A percentile compares a stretch with the other conserved stretches of the same genome.
Evolutionary conservation across 2,113 vertebrate species (phyloP).

Genomic region (Mormyrus lacerda): DNA sequence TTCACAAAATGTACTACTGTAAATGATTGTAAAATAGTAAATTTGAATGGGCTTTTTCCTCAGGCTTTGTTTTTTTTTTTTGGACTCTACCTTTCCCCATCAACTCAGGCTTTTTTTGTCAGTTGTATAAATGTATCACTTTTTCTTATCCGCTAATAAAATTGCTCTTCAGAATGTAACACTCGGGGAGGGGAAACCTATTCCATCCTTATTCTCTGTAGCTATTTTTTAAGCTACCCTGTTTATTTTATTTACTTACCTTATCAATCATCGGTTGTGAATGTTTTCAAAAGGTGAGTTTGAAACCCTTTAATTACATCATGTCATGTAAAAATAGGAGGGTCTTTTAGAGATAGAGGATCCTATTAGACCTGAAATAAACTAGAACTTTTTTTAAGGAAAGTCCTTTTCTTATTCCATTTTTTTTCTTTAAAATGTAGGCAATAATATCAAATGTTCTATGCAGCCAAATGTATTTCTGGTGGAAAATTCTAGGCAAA

Average conservation of each 20-base stretch:
- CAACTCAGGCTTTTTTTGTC: constrained; percentile 88
- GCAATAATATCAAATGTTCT: constrained; percentile 96
- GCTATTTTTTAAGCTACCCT: constrained; percentile 52
- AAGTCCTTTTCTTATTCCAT: constrained; percentile 62
- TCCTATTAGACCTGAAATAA: constrained; percentile 49
- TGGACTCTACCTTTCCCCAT: constrained; percentile 72
- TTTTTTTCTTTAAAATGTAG: constrained; percentile 66
- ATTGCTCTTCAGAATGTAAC: constrained; percentile 81
- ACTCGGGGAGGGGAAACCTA: constrained; percentile 59
- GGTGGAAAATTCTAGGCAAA: constrained; percentile 72
- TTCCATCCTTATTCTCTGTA: constrained; percentile 58
- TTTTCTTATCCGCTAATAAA: constrained; percentile 65
- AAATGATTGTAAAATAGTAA: constrained; percentile 93
- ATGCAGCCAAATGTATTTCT: constrained; percentile 95
- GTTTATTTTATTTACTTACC: constrained; percentile 50
- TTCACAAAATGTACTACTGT: constrained; percentile 75
- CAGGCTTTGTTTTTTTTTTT: constrained; percentile 67
- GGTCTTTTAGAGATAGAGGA: constrained; percentile 59
- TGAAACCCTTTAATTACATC: constrained; percentile 39
- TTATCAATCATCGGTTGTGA: constrained; percentile 48
- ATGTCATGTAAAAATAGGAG: constrained; percentile 41
- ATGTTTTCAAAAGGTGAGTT: constrained; percentile 47
- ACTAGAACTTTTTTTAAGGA: constrained; percentile 52
- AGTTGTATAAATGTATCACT: constrained; percentile 62
- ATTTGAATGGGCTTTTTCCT: constrained; percentile 82